Evolutionary conservation across 2,113 vertebrate genomes (phyloP).

Genomic region (Etheostoma cragini): DNA sequence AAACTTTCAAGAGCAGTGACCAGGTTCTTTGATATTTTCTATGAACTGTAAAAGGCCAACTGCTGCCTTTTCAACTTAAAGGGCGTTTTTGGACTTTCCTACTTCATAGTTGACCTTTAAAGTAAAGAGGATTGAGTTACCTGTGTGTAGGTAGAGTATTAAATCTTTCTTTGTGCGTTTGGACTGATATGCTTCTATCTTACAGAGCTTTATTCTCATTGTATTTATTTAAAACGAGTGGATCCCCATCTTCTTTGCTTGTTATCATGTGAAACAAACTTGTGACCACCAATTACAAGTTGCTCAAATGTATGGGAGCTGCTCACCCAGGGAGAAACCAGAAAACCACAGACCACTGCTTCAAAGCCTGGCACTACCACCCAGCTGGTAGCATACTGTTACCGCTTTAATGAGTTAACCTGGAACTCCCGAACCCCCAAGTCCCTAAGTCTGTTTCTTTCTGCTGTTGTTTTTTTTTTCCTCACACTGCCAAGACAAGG

Average conservation of each 20-base stretch:
- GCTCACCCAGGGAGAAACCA: not conserved
- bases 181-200: not conserved
- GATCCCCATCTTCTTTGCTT: not conserved
- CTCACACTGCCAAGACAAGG: not conserved
- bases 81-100: conserved; percentile 2
- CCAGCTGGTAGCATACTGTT: too few species aligned
- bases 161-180: not conserved
- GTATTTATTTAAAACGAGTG: not conserved
- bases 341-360: too few species aligned
- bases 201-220: not conserved
- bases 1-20: conserved; percentile 31
- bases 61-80: conserved; percentile 36
- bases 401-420: too few species aligned
- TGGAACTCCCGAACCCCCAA: too few species aligned
- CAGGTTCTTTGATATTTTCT: conserved; percentile 27
- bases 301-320: not conserved
- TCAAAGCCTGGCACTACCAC: too few species aligned
- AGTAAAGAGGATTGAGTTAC: not conserved
- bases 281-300: not conserved
- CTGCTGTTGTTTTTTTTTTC: too few species aligned
- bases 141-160: conserved; percentile 1
- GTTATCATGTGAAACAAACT: not conserved
- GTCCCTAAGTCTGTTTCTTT: too few species aligned
- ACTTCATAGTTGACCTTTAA: conserved; percentile 47
- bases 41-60: conserved; percentile 52